Conservation (phyloP, 2,888 invertebrate genomes). For the Phaedon cochleariae region DNA sequence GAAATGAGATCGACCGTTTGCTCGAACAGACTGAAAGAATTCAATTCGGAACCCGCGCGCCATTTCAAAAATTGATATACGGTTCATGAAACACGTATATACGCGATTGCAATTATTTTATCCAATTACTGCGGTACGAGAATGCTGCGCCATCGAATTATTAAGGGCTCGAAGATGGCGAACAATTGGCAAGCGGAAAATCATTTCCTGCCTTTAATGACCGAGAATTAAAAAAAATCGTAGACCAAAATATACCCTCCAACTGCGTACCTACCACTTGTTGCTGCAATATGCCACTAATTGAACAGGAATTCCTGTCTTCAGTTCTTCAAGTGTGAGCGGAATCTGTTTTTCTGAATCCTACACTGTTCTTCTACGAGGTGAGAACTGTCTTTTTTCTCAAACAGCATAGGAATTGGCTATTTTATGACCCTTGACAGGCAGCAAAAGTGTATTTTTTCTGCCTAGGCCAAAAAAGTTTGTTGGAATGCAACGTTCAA, state of each 20-base stretch:
- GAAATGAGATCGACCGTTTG: conserved; percentile 51
- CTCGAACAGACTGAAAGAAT: conserved; percentile 56
- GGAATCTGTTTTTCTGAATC: too few relatives aligned
- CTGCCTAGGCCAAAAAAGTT: too few relatives aligned
- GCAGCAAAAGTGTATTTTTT: too few relatives aligned
- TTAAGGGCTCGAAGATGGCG: conserved; percentile 54
- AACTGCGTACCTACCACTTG: background rate
- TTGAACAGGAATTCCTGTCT: background rate
- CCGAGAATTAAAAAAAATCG: background rate
- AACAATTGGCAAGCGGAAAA: conserved; percentile 42
- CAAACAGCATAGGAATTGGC: too few relatives aligned
- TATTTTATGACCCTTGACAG: too few relatives aligned
- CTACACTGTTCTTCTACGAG: too few relatives aligned
- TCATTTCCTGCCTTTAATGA: conserved; percentile 7
- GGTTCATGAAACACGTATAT: conserved; percentile 49
- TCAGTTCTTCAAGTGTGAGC: too few relatives aligned
- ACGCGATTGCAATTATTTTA: conserved; percentile 55
- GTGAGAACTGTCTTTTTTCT: too few relatives aligned
- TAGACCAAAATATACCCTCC: background rate
- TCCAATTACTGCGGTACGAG: conserved; percentile 55
- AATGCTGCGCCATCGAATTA: conserved; percentile 52
- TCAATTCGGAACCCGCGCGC: conserved; percentile 48
- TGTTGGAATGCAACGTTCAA: too few relatives aligned
- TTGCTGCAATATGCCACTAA: background rate
- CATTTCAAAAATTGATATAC: conserved; percentile 47